Conservation (phyloP, 2,888 invertebrate genomes). For the Heliconius ismenius region DNA sequence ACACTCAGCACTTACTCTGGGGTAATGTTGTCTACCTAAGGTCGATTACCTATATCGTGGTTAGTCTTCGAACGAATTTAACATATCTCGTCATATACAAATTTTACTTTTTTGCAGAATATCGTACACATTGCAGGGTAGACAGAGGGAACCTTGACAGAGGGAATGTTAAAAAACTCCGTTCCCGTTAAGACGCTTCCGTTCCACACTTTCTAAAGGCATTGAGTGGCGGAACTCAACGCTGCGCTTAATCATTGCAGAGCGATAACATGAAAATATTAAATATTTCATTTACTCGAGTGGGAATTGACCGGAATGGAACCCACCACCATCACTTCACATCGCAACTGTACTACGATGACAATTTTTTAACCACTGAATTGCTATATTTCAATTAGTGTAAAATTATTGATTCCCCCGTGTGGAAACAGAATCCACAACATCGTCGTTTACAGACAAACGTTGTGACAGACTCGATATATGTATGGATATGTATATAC, state of each 20-base stretch:
- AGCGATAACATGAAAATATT: no score
- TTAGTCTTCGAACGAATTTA: not conserved
- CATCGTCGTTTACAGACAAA: not conserved
- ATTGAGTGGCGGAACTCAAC: no score
- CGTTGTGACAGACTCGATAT: not conserved
- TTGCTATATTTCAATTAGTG: no score
- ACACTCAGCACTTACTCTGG: not conserved
- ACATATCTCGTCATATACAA: not conserved
- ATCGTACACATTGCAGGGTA: no score
- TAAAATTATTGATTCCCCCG: not conserved
- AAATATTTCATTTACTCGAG: no score
- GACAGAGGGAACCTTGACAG: no score
- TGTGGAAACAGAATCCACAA: not conserved
- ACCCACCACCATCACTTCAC: no score
- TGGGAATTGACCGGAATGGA: no score
- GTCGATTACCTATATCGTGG: slow-evolving; percentile 9
- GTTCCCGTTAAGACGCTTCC: not conserved
- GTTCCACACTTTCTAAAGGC: not conserved
- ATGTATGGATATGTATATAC: not conserved
- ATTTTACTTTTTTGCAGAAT: not conserved
- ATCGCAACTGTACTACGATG: no score
- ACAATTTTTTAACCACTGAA: no score
- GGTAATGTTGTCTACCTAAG: not conserved
- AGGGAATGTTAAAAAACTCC: no score
- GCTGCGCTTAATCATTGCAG: no score